Percentiles rank a stretch among this genome's conserved stretches.
These are phyloP conservation scores for Lepas anatifera DNA, from an alignment of 2,888 invertebrate genomes.

Conservation along the genomic window DNA sequence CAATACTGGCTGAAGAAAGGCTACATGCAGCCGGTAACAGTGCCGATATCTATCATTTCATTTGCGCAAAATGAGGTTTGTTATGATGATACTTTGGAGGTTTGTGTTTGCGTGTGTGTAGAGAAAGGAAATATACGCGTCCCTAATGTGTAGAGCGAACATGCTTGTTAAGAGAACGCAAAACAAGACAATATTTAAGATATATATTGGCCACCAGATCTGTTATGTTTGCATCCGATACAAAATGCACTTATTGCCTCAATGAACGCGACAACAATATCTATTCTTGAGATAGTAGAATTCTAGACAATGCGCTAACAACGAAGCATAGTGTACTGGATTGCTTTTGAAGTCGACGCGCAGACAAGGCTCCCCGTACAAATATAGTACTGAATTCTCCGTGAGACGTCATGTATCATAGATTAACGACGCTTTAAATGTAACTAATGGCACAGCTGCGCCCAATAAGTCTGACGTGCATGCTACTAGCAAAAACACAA, in stretches of 20 bases:
- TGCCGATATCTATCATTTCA: too few species aligned
- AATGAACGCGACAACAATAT: conserved; percentile 9
- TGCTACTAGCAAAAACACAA: not conserved
- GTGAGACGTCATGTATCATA: too few species aligned
- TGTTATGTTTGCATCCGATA: conserved; percentile 11
- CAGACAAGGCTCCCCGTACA: not conserved
- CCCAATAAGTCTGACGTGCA: not conserved
- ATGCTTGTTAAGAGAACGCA: too few species aligned
- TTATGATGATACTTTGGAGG: too few species aligned
- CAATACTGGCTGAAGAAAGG: too few species aligned
- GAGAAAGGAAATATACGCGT: too few species aligned
- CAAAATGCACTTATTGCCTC: conserved; percentile 12
- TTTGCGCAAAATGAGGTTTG: too few species aligned
- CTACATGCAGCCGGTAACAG: too few species aligned
- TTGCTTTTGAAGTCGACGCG: not conserved
- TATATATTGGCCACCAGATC: conserved; percentile 7
- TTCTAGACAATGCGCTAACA: conserved; percentile 1
- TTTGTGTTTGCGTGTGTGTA: too few species aligned
- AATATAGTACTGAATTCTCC: too few species aligned
- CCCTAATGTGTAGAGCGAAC: too few species aligned
- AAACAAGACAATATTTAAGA: too few species aligned
- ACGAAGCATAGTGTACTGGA: not conserved
- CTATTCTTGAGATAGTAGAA: not conserved
- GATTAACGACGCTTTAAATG: not conserved
- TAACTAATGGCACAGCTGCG: not conserved